A percentile compares a stretch with the other conserved stretches of the same genome.
phyloP scores from a whole-genome alignment of 2,797 vertebrate genomes.

The Hippocampus kuda region DNA sequence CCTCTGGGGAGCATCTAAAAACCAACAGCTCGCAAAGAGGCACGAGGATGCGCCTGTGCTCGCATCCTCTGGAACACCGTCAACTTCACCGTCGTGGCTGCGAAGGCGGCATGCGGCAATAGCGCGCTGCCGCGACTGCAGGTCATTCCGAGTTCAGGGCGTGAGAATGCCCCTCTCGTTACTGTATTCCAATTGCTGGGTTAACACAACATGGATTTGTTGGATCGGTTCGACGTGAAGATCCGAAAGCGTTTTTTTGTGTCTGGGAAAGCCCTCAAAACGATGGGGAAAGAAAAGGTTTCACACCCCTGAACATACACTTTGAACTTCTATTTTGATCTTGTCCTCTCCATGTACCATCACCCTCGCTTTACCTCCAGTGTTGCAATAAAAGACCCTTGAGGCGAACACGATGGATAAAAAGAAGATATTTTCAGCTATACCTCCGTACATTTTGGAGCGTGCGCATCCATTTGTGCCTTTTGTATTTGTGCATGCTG shows the following conservation, averaged over 20 bases:
- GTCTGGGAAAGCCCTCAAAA: background rate
- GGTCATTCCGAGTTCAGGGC: background rate
- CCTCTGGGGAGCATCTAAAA: background rate
- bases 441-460: slow-evolving; percentile 9
- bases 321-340: background rate
- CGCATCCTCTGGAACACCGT: background rate
- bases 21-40: background rate
- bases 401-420: background rate
- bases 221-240: background rate
- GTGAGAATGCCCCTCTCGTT: background rate
- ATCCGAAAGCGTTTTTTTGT: too few species aligned
- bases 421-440: slow-evolving; percentile 4
- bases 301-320: background rate
- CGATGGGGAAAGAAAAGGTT: background rate
- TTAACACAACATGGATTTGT: background rate
- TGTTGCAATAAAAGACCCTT: background rate
- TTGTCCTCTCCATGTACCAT: background rate
- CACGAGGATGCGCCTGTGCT: background rate
- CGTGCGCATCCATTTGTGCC: background rate
- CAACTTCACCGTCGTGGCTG: background rate
- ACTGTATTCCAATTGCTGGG: background rate
- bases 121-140: background rate
- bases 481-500: slow-evolving; percentile 8
- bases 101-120: background rate
- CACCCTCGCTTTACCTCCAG: background rate